Evolutionary conservation across 1,140 invertebrate genomes (phyloP).

Genomic region (Pachyrhynchus sulphureomaculatus): DNA sequence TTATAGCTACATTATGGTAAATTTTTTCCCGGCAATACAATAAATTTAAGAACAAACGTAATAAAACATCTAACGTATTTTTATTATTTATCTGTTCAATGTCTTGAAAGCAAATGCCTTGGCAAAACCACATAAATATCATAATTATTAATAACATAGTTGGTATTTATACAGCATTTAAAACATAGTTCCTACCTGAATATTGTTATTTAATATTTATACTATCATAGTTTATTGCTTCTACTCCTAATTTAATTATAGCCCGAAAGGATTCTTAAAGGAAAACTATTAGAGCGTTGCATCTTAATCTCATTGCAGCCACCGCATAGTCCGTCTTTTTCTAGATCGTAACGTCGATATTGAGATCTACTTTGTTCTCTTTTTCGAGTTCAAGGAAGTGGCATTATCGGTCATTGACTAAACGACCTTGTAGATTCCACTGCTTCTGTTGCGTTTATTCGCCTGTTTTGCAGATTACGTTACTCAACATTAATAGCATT

Average conservation of each 20-base stretch:
- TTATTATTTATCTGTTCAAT: too few species aligned
- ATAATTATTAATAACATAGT: slow-evolving; percentile 12
- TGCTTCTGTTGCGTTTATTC: slow-evolving; percentile 5
- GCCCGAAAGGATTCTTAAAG: slow-evolving; percentile 14
- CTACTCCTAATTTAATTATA: slow-evolving; percentile 17
- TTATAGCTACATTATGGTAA: too few species aligned
- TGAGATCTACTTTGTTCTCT: slow-evolving; percentile 23
- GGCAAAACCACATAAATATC: background rate
- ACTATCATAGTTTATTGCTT: slow-evolving; percentile 7
- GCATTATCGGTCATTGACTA: slow-evolving; percentile 28
- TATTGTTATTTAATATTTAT: slow-evolving; percentile 24
- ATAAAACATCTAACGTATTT: too few species aligned
- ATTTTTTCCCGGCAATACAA: too few species aligned
- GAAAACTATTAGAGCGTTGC: slow-evolving; percentile 27
- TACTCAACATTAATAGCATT: slow-evolving; percentile 13
- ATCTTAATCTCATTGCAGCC: slow-evolving; percentile 20
- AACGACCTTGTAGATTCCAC: slow-evolving; percentile 23
- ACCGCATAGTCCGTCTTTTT: slow-evolving; percentile 11
- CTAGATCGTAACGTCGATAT: slow-evolving; percentile 11
- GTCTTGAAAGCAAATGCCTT: slow-evolving; percentile 1
- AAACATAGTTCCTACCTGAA: slow-evolving; percentile 6
- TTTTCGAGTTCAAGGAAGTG: slow-evolving; percentile 28
- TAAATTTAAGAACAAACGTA: too few species aligned
- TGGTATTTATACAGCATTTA: background rate
- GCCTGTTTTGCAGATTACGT: slow-evolving; percentile 13